Percentiles rank a stretch among this genome's conserved stretches.
Conservation (phyloP, 1,140 invertebrate species). For the Halotydeus destructor region DNA sequence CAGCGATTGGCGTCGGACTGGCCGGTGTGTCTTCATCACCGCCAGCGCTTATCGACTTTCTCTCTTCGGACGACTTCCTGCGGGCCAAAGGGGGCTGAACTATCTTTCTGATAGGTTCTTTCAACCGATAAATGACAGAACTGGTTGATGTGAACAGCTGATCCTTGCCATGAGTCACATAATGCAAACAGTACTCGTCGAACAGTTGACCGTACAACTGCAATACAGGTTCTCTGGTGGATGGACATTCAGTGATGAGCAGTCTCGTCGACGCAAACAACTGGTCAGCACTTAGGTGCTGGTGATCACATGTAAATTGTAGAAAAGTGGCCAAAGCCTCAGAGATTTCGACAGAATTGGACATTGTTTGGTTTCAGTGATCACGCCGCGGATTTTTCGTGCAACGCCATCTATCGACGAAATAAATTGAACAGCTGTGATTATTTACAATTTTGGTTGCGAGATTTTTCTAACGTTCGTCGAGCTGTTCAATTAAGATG, state of each 20-base stretch:
- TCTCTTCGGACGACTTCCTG: neutral
- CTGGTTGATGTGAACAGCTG: neutral
- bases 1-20: neutral
- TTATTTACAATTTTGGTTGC: too few relatives aligned
- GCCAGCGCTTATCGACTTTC: neutral
- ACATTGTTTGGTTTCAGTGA: too few relatives aligned
- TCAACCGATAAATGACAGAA: neutral
- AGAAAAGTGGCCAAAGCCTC: slow-evolving; percentile 11
- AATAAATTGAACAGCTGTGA: too few relatives aligned
- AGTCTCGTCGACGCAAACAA: slow-evolving; percentile 2
- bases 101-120: neutral
- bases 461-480: too few relatives aligned
- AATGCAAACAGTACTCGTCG: slow-evolving; percentile 5
- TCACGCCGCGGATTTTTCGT: too few relatives aligned
- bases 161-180: neutral
- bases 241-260: slow-evolving; percentile 4
- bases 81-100: neutral
- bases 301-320: slow-evolving; percentile 8
- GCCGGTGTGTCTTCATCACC: neutral
- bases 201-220: slow-evolving; percentile 8
- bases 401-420: too few relatives aligned
- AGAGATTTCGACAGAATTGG: too few relatives aligned
- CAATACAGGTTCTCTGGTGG: slow-evolving; percentile 1
- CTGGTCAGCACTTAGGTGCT: neutral
- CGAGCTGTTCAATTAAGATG: too few relatives aligned